These are phyloP conservation scores for Anoncus sp. DNA, from an alignment of 2,888 invertebrate species.

Conservation along the genomic window DNA sequence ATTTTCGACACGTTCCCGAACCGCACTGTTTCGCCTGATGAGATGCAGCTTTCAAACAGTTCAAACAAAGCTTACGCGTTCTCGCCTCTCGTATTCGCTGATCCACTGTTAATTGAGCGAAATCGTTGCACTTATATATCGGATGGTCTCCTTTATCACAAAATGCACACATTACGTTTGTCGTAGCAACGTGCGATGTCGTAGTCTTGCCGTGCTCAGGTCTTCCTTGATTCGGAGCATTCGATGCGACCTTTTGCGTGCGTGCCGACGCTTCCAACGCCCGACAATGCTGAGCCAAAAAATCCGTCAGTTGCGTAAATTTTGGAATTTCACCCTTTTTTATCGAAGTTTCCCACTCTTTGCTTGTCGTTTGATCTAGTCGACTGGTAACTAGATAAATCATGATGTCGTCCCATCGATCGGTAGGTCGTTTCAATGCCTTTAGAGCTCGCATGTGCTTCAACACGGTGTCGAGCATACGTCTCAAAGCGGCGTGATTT, in stretches of 20 bases:
- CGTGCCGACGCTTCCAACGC: conserved; percentile 19
- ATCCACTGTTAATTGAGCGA: conserved; percentile 10
- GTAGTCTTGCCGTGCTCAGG: too few species aligned
- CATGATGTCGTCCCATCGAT: conserved; percentile 68
- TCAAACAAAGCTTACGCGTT: neutral
- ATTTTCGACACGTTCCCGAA: conserved; percentile 1
- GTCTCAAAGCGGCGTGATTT: conserved; percentile 53
- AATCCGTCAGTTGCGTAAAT: conserved; percentile 53
- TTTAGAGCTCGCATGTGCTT: conserved; percentile 68
- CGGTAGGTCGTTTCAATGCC: conserved; percentile 62
- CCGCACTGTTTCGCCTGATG: conserved; percentile 4
- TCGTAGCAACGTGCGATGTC: neutral
- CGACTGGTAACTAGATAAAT: conserved; percentile 62
- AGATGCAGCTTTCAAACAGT: neutral
- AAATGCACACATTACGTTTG: neutral
- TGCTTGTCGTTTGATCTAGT: neutral
- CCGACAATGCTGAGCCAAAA: conserved; percentile 59
- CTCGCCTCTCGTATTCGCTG: conserved; percentile 4
- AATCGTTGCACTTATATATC: conserved; percentile 18
- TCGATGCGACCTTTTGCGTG: too few species aligned
- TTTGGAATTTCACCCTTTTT: neutral
- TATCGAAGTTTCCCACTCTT: conserved; percentile 65
- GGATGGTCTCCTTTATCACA: conserved; percentile 33
- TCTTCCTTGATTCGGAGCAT: too few species aligned
- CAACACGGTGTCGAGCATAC: conserved; percentile 62